Evolutionary conservation across 2,888 invertebrate species (phyloP).

Genomic region (Rhorus exstirpatorius): DNA sequence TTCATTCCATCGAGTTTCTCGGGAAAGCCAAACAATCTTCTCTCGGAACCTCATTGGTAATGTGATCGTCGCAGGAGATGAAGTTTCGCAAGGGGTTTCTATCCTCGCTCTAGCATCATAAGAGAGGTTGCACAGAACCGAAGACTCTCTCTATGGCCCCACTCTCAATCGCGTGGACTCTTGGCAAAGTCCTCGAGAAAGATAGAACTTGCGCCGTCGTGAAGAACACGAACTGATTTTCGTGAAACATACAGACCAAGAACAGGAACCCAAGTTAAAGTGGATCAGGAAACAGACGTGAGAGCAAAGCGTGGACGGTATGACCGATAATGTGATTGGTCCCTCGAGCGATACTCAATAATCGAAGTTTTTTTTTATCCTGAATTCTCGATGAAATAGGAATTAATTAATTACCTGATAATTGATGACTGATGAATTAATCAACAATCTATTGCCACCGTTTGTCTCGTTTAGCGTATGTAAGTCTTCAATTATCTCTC

Average conservation of each 20-base stretch:
- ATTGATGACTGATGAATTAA: not conserved
- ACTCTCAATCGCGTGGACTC: slow-evolving; percentile 50
- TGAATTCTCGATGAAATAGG: not conserved
- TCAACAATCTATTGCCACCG: not conserved
- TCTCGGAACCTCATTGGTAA: slow-evolving; percentile 76
- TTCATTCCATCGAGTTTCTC: slow-evolving; percentile 77
- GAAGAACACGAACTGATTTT: slow-evolving; percentile 52
- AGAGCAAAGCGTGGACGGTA: slow-evolving; percentile 13
- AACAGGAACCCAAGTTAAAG: slow-evolving; percentile 23
- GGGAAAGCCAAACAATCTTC: slow-evolving; percentile 79
- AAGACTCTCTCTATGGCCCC: slow-evolving; percentile 25
- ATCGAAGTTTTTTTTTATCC: not conserved
- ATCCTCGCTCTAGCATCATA: slow-evolving; percentile 37
- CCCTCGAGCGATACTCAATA: slow-evolving; percentile 5
- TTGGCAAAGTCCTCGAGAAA: slow-evolving; percentile 54
- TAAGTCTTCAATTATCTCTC: not conserved
- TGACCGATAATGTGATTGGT: slow-evolving; percentile 40
- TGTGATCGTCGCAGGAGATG: slow-evolving; percentile 75
- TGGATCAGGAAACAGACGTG: slow-evolving; percentile 44
- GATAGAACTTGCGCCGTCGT: slow-evolving; percentile 32
- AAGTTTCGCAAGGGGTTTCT: slow-evolving; percentile 70
- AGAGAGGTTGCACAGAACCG: slow-evolving; percentile 37
- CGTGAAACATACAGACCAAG: slow-evolving; percentile 29
- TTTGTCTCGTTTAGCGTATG: not conserved
- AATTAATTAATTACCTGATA: slow-evolving; percentile 5